Evolutionary conservation across 2,888 invertebrate species (phyloP).

Genomic region (Corbicula japonica): DNA sequence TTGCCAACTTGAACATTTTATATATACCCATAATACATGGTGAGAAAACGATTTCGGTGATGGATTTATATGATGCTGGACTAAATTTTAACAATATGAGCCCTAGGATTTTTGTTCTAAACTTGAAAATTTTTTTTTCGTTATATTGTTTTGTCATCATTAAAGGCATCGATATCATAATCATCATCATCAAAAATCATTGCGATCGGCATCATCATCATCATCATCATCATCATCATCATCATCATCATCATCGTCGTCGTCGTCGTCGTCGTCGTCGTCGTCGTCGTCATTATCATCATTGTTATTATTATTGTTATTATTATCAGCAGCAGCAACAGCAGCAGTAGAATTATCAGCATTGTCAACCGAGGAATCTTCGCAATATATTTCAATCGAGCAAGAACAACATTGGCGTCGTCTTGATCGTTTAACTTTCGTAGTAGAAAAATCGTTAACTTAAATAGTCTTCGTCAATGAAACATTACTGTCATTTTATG

Average conservation of each 20-base stretch:
- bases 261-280: not conserved
- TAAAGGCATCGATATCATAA: not conserved
- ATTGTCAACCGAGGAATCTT: not conserved
- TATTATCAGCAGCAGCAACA: no score
- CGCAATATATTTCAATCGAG: not conserved
- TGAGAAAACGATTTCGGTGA: no score
- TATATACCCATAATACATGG: no score
- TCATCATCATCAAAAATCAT: constrained; percentile 17
- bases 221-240: constrained; percentile 8
- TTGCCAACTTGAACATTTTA: no score
- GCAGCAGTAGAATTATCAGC: not conserved
- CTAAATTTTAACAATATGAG: no score
- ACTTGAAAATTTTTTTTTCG: not conserved
- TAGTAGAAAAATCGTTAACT: not conserved
- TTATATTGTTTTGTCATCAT: not conserved
- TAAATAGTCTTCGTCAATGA: no score
- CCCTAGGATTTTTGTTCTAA: no score
- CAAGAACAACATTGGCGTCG: not conserved
- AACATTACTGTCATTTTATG: no score
- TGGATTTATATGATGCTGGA: no score
- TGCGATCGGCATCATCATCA: not conserved
- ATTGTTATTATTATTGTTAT: no score
- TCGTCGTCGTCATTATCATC: not conserved
- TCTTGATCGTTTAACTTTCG: not conserved
- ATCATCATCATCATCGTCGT: constrained; percentile 1